Evolutionary conservation across 2,113 vertebrate genomes (phyloP), one percentile per base, ranked within the genome.

Genomic region (Desmodus rotundus): DNA sequence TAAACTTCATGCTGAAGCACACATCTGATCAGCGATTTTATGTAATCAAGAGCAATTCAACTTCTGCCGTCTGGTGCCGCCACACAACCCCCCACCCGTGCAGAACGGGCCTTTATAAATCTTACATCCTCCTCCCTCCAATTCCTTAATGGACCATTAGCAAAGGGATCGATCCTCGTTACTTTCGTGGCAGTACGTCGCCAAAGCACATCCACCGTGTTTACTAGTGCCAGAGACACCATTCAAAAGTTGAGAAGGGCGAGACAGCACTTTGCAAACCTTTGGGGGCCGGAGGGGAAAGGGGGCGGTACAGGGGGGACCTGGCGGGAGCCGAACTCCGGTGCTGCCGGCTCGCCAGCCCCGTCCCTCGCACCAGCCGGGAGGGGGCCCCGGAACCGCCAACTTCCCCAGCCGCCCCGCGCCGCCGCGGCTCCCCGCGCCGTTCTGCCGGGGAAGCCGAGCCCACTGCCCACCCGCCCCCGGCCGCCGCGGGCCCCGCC

Each of bases 141-240:
- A 89, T 91, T 88, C 90, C 93, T 97, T 89, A 97, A 96, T 86
- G 86, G 89, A 54, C 95, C 96, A 96, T 97, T 95, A 95, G 96
- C 17, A 61, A 86, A 4, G 5, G 84, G 81, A 89, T 92, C 81
- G 67, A 90, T 90, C 43, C 95, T 4, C 19, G 83, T 84, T 73
- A 84, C 97, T 94, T 93, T 73, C 78, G 94, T 5, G 50, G 96
- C 77, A 24, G 72, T 28, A 24, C 96, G 8, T 36, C 2, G 43
- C 76, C 1, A 22, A 83, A 52, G 87, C 95, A 43, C 89, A 10
- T 80, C 93, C 7, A 28, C 61, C 1, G 41, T 41, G 88, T 67
- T 63, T 31, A 72, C 95, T 28, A 22, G 76, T 12, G 91, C 93
- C 96, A 80, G 88, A 36, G 54, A 50, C 20, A 56, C 78, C 86